Evolutionary conservation across 2,797 vertebrate species (phyloP), one percentile per base, ranked within the genome.

Genomic region (Trachops cirrhosus): DNA sequence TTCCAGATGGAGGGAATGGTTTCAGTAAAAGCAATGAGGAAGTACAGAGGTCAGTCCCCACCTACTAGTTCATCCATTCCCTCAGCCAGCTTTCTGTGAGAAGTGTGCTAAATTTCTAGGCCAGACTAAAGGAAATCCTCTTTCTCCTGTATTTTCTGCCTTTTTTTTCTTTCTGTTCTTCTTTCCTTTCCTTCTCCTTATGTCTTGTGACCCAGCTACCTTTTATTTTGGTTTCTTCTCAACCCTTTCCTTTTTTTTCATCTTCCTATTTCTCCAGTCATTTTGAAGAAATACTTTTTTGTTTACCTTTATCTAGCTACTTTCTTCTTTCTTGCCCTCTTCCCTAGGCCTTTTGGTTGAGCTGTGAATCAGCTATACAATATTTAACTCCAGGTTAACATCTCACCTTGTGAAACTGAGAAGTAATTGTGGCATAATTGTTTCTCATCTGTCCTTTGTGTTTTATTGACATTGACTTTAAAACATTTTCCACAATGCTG

Each of bases 391-490:
- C 73, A 96, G 84, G 67, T 91, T 91, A 95, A 78, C 39, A 91
- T 70, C 41, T 77, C 34, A 32, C 52, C 46, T 83, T 83, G 67
- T 95, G 93, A 94, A 95, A 68, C 50, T 83, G 84, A 96, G 94
- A 94, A 84, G 18, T 95, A 54, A 62, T 91, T 32, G 29, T 83
- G 90, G 64, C 85, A 89, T 97, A 87, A 29, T 97, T 96, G 89
- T 48, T 50, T 94, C 71, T 89, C 59, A 46, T 46, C 4, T 95
- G 46, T 77, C 71, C 79, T 52, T 50, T 9, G 0, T 87, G 73
- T 77, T 93, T 75, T 92, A 85, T 94, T 92, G 70, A 68, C 91
- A 88, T 32, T 97, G 93, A 94, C 97, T 95, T 96, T 94, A 64
- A 64, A 64, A n/a, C 16, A 5, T 96, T 97, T 97, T 92, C 92